Evolutionary conservation across 37 sponge, comb jelly and placozoan genomes (phyloP), one percentile per base, ranked within the genome.

Genomic region (Tethya wilhelma): DNA sequence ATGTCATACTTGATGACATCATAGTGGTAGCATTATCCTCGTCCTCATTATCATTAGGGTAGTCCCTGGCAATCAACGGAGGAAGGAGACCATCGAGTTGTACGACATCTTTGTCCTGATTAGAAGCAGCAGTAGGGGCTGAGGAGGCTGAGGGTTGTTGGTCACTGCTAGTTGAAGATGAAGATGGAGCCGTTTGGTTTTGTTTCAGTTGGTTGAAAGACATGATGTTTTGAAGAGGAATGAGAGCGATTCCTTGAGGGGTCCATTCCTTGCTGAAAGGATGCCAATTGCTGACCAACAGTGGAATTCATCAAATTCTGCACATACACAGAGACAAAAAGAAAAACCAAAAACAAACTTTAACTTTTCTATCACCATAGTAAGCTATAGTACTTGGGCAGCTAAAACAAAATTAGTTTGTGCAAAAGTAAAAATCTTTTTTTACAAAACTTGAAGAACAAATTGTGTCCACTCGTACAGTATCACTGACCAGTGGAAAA

Each of bases 51-150:
- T n/a, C n/a, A n/a, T n/a, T n/a, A n/a, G 34, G 43, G 41, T 38
- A 20, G 5, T 1, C 42, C 38, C 31, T 43, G 25, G 25, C 77
- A 39, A 8, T 37, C 44, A 60, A 0, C 22, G 32, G 0, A 14
- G 79, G 79, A 4, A 67, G 67, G 43, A 32, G 31, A 7, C 84
- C 84, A 37, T 84, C 84, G 5, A 67, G 32, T 34, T 85, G 86
- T 4, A 58, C 71, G 14, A 78, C 70, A 5, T 44, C 70, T 0
- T 56, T 32, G 2, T 55, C 59, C 22, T 44, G 43, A 40, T 9
- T 19, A 12, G 49, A 11, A 1, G 69, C 32, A 38, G 9, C 32
- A 23, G n/a, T 28, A 31, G 44, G 66, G 32, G 26, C 3, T 4
- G 64, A 25, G 38, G 1, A 1, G 44, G 77, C 44, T 37, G 64